Conservation (phyloP, 2,113 vertebrate genomes). For the Serinus canaria region DNA sequence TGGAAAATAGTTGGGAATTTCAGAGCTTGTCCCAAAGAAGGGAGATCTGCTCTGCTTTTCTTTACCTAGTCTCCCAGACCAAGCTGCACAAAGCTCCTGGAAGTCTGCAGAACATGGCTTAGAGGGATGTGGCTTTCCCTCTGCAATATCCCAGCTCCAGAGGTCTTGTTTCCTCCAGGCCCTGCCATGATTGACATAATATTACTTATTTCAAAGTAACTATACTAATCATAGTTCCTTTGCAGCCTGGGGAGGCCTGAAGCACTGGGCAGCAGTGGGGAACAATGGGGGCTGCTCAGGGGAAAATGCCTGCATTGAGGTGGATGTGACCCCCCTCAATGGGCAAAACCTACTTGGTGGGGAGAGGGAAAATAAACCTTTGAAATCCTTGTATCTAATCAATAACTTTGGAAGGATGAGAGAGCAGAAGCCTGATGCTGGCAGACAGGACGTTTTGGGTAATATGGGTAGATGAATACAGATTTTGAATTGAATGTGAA, state of each 20-base stretch:
- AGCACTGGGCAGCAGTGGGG: background rate
- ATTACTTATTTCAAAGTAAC: background rate
- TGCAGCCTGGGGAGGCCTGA: background rate
- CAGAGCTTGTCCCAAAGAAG: background rate
- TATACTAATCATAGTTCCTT: accelerated
- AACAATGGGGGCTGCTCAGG: background rate
- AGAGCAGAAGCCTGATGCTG: background rate
- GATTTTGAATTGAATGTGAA: background rate
- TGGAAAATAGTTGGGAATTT: background rate
- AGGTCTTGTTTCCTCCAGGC: background rate
- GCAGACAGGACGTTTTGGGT: background rate
- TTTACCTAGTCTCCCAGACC: background rate
- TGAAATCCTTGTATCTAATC: background rate
- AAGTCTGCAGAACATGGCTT: background rate
- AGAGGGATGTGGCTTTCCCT: background rate
- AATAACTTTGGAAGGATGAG: background rate
- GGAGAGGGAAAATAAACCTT: background rate
- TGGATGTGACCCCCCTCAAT: background rate
- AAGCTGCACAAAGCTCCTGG: background rate
- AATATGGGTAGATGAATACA: background rate
- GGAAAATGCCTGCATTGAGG: background rate
- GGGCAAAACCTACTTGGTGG: background rate
- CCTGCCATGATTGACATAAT: background rate
- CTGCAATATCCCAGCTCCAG: background rate
- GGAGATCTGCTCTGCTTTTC: background rate